Evolutionary conservation across 2,113 vertebrate genomes (phyloP).

Genomic region (Ailurus styani): DNA sequence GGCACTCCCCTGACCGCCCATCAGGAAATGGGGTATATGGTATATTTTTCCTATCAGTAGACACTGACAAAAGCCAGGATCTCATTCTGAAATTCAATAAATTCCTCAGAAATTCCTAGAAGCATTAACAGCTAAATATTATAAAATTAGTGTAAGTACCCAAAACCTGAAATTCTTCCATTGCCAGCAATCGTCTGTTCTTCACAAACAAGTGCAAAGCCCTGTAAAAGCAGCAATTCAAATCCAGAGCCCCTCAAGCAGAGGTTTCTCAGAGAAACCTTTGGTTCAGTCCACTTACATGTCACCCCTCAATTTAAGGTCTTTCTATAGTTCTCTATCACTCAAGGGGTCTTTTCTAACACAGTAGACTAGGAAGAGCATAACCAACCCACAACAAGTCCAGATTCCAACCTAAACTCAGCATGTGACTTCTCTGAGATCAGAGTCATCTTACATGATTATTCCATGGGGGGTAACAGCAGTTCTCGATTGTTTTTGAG

Average conservation of each 20-base stretch:
- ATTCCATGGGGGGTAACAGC: background rate
- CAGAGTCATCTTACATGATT: background rate
- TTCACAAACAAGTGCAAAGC: background rate
- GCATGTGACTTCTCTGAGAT: background rate
- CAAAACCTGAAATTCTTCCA: slow-evolving; percentile 10
- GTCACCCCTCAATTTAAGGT: background rate
- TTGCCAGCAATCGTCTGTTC: background rate
- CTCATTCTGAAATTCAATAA: slow-evolving; percentile 14
- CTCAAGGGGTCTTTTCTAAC: background rate
- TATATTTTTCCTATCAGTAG: background rate
- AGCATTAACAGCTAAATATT: background rate
- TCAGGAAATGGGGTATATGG: background rate
- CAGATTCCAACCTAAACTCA: background rate
- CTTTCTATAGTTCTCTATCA: background rate
- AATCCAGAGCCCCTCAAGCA: background rate
- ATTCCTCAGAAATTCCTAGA: slow-evolving; percentile 60
- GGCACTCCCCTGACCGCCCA: background rate
- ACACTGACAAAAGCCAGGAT: slow-evolving; percentile 55
- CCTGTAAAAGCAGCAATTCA: background rate
- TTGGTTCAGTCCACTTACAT: background rate
- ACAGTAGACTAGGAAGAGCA: background rate
- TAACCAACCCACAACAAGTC: background rate
- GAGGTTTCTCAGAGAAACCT: background rate
- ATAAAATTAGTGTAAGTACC: background rate
- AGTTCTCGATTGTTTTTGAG: background rate